These are phyloP conservation scores for Baryphthengus martii DNA, from an alignment of 2,113 vertebrate species.

Conservation along the genomic window DNA sequence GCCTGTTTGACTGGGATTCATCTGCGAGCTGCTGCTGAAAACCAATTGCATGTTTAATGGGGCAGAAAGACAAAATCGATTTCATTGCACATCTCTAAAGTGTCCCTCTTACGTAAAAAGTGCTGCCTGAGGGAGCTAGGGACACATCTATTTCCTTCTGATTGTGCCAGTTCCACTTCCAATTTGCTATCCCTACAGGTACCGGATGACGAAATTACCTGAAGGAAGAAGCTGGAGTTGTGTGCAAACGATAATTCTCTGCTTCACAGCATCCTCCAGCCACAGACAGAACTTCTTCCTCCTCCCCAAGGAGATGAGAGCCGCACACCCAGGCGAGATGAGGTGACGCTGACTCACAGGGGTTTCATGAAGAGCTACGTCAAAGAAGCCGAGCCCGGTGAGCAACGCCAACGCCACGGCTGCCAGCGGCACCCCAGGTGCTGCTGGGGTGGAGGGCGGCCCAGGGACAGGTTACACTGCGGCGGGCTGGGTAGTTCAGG, in stretches of 20 bases:
- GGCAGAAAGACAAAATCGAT: constrained; percentile 48
- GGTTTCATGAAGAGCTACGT: constrained; percentile 38
- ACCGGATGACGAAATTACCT: not conserved
- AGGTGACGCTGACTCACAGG: constrained; percentile 11
- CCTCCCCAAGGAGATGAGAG: not conserved
- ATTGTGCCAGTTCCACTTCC: not conserved
- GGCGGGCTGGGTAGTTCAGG: not conserved
- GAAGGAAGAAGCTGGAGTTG: not conserved
- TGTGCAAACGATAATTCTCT: not conserved
- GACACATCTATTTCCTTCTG: not conserved
- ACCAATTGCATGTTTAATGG: constrained; percentile 55
- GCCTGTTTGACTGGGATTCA: not conserved
- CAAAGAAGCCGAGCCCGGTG: not conserved
- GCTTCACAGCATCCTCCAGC: not conserved
- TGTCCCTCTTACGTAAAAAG: constrained; percentile 1
- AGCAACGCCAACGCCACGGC: not conserved
- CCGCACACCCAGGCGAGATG: not conserved
- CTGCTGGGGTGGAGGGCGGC: not conserved
- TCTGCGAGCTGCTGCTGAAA: constrained; percentile 16
- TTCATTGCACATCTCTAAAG: constrained; percentile 16
- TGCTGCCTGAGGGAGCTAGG: not conserved
- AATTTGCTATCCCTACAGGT: constrained; percentile 22
- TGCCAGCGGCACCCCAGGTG: not conserved
- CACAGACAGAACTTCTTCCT: not conserved
- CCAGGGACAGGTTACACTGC: not conserved